These are phyloP conservation scores for Elephantulus edwardii DNA, from an alignment of 2,113 vertebrate species.

Conservation along the genomic window DNA sequence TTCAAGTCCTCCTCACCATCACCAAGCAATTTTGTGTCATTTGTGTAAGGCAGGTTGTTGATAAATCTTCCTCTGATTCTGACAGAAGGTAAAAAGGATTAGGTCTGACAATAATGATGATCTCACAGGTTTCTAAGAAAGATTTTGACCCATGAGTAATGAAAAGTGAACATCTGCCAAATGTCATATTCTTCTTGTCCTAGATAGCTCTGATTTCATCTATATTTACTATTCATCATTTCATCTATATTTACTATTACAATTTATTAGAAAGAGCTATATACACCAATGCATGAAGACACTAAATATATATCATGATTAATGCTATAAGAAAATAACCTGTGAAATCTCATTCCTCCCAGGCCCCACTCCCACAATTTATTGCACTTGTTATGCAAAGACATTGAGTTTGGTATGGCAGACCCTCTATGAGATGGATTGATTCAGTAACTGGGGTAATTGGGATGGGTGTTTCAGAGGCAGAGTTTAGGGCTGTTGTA, in stretches of 20 bases:
- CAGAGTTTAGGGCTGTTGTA: too few species aligned
- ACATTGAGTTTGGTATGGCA: neutral
- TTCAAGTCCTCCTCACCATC: too few species aligned
- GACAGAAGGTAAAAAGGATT: neutral
- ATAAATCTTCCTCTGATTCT: too few species aligned
- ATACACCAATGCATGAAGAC: neutral
- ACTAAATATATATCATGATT: neutral
- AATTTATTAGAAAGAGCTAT: conserved; percentile 8
- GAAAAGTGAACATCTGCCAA: neutral
- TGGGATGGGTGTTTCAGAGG: too few species aligned
- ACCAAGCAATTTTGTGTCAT: too few species aligned
- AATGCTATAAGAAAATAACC: neutral
- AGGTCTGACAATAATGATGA: neutral
- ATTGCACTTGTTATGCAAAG: conserved; percentile 25
- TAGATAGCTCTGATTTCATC: neutral
- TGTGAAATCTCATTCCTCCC: neutral
- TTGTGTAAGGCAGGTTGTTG: too few species aligned
- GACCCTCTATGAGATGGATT: too few species aligned
- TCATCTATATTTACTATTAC: neutral
- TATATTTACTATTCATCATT: too few species aligned
- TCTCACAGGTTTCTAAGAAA: neutral
- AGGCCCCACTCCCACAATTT: too few species aligned
- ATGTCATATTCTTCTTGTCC: neutral
- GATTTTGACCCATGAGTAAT: conserved; percentile 14
- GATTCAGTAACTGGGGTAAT: too few species aligned